Evolutionary conservation across 1,140 invertebrate species (phyloP).

Genomic region (Drosophila nikananu): DNA sequence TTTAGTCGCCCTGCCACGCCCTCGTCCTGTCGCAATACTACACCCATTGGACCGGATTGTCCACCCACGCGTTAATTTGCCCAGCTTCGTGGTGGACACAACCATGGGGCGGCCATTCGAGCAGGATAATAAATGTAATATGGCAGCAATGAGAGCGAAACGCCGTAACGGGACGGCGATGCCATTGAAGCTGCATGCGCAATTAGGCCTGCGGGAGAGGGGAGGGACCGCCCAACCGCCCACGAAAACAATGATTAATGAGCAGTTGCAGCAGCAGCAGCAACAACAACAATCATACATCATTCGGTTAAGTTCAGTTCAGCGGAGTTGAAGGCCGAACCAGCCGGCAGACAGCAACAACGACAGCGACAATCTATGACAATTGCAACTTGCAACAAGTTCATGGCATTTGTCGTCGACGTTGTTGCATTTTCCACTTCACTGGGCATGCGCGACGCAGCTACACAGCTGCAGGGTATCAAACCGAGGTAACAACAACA

Average conservation of each 20-base stretch:
- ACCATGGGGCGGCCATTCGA: conserved; percentile 42
- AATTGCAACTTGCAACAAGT: conserved; percentile 70
- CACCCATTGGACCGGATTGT: neutral
- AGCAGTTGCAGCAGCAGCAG: conserved; percentile 46
- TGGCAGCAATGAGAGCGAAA: conserved; percentile 48
- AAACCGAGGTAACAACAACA: conserved; percentile 22
- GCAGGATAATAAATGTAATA: conserved; percentile 77
- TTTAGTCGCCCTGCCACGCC: conserved; percentile 16
- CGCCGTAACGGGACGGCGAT: conserved; percentile 21
- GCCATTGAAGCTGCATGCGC: conserved; percentile 30
- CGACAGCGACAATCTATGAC: conserved; percentile 46
- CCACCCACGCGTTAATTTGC: conserved; percentile 75
- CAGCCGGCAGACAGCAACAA: conserved; percentile 19
- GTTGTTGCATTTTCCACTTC: conserved; percentile 57
- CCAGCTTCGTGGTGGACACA: conserved; percentile 67
- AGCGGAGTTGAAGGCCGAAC: conserved; percentile 34
- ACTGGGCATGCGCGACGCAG: conserved; percentile 60
- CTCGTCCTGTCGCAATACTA: neutral
- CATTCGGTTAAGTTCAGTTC: conserved; percentile 53
- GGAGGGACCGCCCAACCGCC: conserved; percentile 2
- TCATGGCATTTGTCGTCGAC: conserved; percentile 63
- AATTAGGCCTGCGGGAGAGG: conserved; percentile 36
- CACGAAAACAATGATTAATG: conserved; percentile 76
- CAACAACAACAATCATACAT: conserved; percentile 47
- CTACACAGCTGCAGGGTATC: conserved; percentile 47